Base-by-base conservation (phyloP, 2,113 vertebrate species). In the Indicator indicator region DNA sequence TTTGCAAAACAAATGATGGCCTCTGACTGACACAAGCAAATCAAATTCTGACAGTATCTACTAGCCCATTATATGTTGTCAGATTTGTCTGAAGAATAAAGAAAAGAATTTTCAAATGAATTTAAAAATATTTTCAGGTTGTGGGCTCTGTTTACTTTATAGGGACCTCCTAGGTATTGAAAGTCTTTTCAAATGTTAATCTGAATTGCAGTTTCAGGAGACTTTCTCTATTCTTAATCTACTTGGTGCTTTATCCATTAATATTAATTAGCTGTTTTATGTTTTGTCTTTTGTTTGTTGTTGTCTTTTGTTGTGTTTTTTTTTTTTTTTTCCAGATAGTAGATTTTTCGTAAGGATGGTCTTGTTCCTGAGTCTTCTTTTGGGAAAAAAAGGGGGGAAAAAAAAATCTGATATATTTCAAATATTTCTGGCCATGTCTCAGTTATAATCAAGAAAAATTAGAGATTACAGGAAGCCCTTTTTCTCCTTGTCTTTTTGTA, bases 1-100 rank as follows among this genome's bases (percentile, higher is more conserved):
- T 71, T 72, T 42, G 69, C 69, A 95, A 96, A 96, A 95, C 92
- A 96, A 96, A 92, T 86, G 86, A 59, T 94, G 83, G 44, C 67
- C 48, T 90, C 56, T 87, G 67, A 94, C 33, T 59, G 85, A 88
- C 62, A 80, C 40, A 56, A 83, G 73, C n/a, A 88, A 86, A 94
- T 77, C 28, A 81, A 65, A 87, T 68, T 55, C 86, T 95, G 81
- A 85, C 78, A 89, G 56, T 59, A 72, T 78, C 83, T 91, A 27
- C 74, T 48, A 73, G 55, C 12, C 46, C 36, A 19, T 89, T 94
- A 26, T 40, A 46, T 38, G 48, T 88, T 72, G 38, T 69, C 89
- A 91, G 30, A 72, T 85, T 95, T 93, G 56, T 68, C 76, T 69
- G 77, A 88, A 65, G 71, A 91, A 91, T 7, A 86, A 84, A 91